phyloP scores from a whole-genome alignment of 2,113 vertebrate species.

The Rhinoderma darwinii region DNA sequence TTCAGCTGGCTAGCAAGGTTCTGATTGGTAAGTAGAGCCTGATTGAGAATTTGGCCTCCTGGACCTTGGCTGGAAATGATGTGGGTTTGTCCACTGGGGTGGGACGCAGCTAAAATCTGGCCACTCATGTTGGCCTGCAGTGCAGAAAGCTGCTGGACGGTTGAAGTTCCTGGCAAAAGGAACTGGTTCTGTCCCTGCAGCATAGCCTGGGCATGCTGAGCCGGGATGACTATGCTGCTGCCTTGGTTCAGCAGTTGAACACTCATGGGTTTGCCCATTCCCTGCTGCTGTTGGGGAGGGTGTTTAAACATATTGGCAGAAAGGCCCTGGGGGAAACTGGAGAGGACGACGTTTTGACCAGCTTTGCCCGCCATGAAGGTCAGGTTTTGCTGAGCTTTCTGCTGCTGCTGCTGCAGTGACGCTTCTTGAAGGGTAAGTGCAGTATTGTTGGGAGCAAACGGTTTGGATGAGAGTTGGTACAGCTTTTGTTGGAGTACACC shows the following conservation, averaged over 20 bases:
- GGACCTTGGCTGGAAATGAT: slow-evolving; percentile 87
- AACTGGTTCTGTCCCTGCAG: slow-evolving; percentile 86
- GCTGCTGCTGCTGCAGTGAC: slow-evolving; percentile 81
- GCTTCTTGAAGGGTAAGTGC: slow-evolving; percentile 83
- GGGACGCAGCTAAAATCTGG: slow-evolving; percentile 83
- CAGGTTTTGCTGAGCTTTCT: slow-evolving; percentile 85
- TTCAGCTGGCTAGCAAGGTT: slow-evolving; percentile 81
- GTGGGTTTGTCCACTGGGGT: slow-evolving; percentile 75
- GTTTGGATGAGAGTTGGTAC: slow-evolving; percentile 81
- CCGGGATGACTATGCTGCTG: slow-evolving; percentile 93
- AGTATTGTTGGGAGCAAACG: slow-evolving; percentile 67
- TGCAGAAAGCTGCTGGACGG: slow-evolving; percentile 75
- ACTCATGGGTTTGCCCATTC: slow-evolving; percentile 88
- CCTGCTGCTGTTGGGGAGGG: slow-evolving; percentile 74
- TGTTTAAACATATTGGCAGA: slow-evolving; percentile 79
- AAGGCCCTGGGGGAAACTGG: slow-evolving; percentile 83
- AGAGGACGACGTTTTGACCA: slow-evolving; percentile 87
- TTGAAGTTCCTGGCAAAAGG: slow-evolving; percentile 74
- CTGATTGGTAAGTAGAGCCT: slow-evolving; percentile 82
- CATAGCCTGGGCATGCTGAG: slow-evolving; percentile 86
- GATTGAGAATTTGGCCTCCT: slow-evolving; percentile 87
- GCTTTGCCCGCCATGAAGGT: slow-evolving; percentile 89
- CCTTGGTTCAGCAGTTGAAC: slow-evolving; percentile 91
- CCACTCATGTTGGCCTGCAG: slow-evolving; percentile 80
- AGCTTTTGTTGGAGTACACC: slow-evolving; percentile 88